Evolutionary conservation across 2,888 invertebrate genomes (phyloP).

Genomic region (Dicranocentrus wangi): DNA sequence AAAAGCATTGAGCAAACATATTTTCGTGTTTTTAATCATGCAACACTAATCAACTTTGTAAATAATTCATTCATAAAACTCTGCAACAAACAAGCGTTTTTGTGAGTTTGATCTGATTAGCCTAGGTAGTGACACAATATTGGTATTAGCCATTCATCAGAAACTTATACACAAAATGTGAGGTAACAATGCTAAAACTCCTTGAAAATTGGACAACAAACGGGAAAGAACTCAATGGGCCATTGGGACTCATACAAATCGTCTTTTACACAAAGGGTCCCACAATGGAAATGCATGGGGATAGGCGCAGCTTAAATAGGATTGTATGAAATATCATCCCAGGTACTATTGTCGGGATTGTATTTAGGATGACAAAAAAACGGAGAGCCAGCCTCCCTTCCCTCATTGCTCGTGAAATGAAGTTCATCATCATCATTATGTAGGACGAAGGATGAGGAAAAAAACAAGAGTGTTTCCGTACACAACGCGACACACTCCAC

Average conservation of each 20-base stretch:
- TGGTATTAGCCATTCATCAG: no score
- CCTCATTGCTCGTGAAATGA: neutral
- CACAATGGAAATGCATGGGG: slow-evolving; percentile 30
- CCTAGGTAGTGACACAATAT: no score
- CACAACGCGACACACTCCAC: neutral
- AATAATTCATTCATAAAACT: neutral
- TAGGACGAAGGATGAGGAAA: neutral
- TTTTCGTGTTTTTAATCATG: neutral
- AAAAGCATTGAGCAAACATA: no score
- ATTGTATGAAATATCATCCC: slow-evolving; percentile 36
- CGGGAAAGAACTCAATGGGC: slow-evolving; percentile 21
- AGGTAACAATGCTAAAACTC: no score
- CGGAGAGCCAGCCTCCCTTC: neutral
- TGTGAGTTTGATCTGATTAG: no score
- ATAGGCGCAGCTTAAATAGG: slow-evolving; percentile 35
- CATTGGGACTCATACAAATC: slow-evolving; percentile 35
- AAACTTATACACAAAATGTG: no score
- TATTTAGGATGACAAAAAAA: neutral
- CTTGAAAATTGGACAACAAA: slow-evolving; percentile 27
- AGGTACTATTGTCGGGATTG: slow-evolving; percentile 6
- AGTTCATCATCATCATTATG: neutral
- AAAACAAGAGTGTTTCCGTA: neutral
- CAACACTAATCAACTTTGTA: neutral
- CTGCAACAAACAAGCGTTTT: neutral
- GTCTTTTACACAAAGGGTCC: slow-evolving; percentile 32